A percentile compares a stretch with the other conserved stretches of the same genome.
Conservation (phyloP, 2,113 vertebrate species). For the Acrocephalus arundinaceus region DNA sequence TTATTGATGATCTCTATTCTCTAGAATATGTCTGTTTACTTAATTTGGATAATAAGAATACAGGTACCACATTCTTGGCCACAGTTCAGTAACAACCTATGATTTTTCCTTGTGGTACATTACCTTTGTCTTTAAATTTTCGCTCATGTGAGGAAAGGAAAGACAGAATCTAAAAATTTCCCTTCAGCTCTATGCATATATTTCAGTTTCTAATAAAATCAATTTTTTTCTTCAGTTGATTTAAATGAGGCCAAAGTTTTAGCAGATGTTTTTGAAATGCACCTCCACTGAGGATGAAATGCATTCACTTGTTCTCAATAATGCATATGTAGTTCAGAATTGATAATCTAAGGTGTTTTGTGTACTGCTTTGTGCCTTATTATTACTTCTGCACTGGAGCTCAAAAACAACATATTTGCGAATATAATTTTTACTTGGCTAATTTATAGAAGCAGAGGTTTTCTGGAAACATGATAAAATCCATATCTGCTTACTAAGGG, state of each 20-base stretch:
- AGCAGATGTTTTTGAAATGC: background rate
- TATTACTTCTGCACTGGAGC: background rate
- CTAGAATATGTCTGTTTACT: background rate
- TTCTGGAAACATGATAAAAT: slow-evolving; percentile 26
- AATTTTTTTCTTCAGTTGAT: background rate
- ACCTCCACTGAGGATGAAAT: background rate
- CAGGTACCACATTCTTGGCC: background rate
- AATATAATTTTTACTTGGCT: background rate
- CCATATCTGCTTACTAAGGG: background rate
- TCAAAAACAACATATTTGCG: background rate
- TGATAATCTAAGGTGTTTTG: background rate
- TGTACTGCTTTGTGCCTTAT: background rate
- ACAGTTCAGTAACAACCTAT: background rate
- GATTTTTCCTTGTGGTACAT: background rate
- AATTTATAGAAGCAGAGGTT: background rate
- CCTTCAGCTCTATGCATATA: background rate
- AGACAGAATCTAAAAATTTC: background rate
- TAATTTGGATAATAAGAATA: background rate
- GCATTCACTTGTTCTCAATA: background rate
- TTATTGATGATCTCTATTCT: background rate
- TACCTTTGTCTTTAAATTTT: background rate
- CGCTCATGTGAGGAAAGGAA: background rate
- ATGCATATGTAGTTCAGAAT: background rate
- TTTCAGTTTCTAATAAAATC: background rate
- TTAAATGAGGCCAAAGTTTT: background rate